Evolutionary conservation across 2,113 vertebrate genomes (phyloP), one percentile per base, ranked within the genome.

Genomic region (Pseudois nayaur): DNA sequence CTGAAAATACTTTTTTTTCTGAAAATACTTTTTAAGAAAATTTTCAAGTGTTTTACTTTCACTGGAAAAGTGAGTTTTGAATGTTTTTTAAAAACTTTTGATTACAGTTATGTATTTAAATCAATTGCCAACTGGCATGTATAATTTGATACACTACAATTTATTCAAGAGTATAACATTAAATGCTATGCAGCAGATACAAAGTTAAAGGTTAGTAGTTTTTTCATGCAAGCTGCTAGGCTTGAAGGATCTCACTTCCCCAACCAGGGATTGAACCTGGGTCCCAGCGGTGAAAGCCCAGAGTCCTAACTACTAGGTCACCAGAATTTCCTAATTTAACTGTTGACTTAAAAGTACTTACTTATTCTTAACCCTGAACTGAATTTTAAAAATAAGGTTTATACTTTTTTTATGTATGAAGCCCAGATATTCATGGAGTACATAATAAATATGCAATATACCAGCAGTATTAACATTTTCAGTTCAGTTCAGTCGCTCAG

Each of bases 1-100:
- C 14, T 89, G 45, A 97, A 55, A 93, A 55, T 83, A 52, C 25
- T 93, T 95, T 81, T 91, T 45, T 45, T 45, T 8, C 10, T 89
- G 45, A 97, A 55, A 93, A 55, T 78, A 52, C 25, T 93, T 95
- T 81, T 91, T 74, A 91, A 95, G 40, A 64, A 90, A 82, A 33
- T 59, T 95, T 90, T 82, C n/a, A 55, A 48, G 13, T 83, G 17
- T 57, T 95, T 84, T 57, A 89, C 76, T 76, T 84, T 88, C 57
- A 45, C 45, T 71, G n/a, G 43, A 50, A 87, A 96, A 87, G 45
- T 64, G 81, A 36, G 45, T 64, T 95, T 67, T 94, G 25, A 85
- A 89, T 89, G 21, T 36, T 17, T 62, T 94, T 50, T 2, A 1
- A 48, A 62, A 67, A 25, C 14, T 59, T 62, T 78, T 82, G 40